Evolutionary conservation across 1,140 invertebrate species (phyloP).

Genomic region (Aporrectodea caliginosa): DNA sequence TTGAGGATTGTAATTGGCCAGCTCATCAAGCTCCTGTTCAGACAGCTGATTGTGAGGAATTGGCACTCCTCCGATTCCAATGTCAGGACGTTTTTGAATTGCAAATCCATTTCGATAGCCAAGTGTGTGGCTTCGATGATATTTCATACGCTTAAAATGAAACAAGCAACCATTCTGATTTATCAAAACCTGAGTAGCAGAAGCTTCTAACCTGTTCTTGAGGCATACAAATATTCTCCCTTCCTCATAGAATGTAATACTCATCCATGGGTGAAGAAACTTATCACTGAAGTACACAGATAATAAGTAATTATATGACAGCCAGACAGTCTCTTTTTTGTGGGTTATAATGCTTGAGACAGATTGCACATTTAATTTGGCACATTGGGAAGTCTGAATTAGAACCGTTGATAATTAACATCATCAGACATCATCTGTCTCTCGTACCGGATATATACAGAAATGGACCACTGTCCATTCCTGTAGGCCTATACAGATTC

Average conservation of each 20-base stretch:
- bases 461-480: background rate
- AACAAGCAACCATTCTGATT: background rate
- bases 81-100: conserved; percentile 58
- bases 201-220: background rate
- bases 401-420: too few species aligned
- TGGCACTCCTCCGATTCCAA: conserved; percentile 63
- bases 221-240: background rate
- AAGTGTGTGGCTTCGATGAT: conserved; percentile 65
- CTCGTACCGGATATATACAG: background rate
- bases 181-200: background rate
- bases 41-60: conserved; percentile 56
- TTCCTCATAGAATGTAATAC: background rate
- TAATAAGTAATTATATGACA: too few species aligned
- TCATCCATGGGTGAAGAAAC: background rate
- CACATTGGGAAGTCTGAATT: too few species aligned
- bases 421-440: background rate
- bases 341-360: too few species aligned
- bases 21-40: conserved; percentile 56
- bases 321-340: too few species aligned
- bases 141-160: conserved; percentile 60
- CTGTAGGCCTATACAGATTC: background rate
- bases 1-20: conserved; percentile 68
- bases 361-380: too few species aligned
- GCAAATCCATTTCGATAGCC: conserved; percentile 67
- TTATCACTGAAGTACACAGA: too few species aligned